These are phyloP conservation scores for Ennomos erosarius DNA, from an alignment of 2,888 invertebrate species.

Conservation along the genomic window DNA sequence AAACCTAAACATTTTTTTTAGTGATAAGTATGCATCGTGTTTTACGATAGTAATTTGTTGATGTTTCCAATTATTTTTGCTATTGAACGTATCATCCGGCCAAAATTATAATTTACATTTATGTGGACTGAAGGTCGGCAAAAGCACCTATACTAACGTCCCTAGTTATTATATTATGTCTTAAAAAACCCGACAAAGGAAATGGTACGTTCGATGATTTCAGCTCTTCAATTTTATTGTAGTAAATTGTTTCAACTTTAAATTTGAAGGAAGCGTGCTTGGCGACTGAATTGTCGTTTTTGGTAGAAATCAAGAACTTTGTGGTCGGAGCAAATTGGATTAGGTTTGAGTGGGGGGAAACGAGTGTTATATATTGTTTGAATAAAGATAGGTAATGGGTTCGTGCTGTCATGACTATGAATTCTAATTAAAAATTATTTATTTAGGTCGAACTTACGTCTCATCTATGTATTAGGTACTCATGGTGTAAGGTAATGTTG, in stretches of 20 bases:
- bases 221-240: conserved; percentile 29
- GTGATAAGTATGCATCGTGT: no score
- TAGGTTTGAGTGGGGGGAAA: neutral
- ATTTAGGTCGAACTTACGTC: no score
- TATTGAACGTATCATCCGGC: neutral
- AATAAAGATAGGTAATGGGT: no score
- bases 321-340: neutral
- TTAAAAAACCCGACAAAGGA: conserved; percentile 27
- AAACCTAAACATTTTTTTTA: no score
- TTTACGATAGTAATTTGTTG: no score
- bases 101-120: neutral
- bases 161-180: conserved; percentile 16
- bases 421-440: no score
- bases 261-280: neutral
- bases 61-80: no score
- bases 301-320: conserved; percentile 1
- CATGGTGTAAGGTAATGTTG: no score
- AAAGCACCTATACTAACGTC: neutral
- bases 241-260: conserved; percentile 29
- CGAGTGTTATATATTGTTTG: no score
- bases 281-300: neutral
- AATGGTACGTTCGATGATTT: conserved; percentile 38
- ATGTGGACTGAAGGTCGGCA: no score
- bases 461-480: no score
- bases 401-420: no score